Evolutionary conservation across 2,888 invertebrate genomes (phyloP), one percentile per base, ranked within the genome.

Genomic region (Melieria omissa): DNA sequence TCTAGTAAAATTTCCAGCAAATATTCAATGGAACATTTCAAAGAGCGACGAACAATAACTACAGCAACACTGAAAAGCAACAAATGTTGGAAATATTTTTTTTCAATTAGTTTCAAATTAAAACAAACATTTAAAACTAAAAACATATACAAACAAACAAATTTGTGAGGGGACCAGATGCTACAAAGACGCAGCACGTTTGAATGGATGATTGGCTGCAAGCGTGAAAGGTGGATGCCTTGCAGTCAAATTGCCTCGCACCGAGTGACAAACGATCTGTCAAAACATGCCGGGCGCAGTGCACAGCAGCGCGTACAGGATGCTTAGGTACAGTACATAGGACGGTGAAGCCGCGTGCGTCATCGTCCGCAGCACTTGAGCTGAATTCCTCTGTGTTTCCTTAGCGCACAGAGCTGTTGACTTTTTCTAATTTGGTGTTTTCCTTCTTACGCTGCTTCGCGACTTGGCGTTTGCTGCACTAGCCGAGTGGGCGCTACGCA

Each of bases 241-340:
- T 49, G 57, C 55, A 57, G 55, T 54, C n/a, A 57, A 57, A 45
- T 57, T 46, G 46, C 29, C 55, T n/a, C 10, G 16, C 14, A 16
- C 46, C 8, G 65, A 66, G 57, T 66, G 65, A 57, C 65, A 66
- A 57, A 66, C 57, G 57, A 66, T 57, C 65, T 66, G 65, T 66
- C 65, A 66, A 66, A 66, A 66, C 47, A 47, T 66, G 65, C 46
- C 47, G 58, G 55, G 29, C 41, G 29, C 57, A 8, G 55, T 12
- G 57, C 46, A 57, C 55, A 57, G 46, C 16, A 12, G n/a, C 8
- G 41, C 7, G 29, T 5, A 49, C 8, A 52, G 16, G 16, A 58
- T 12, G 49, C n/a, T 7, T 4, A 29, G 4, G 29, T 46, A 49
- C 14, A 8, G 3, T 29, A 46, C 12, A 44, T 44, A 14, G 44